Percentiles rank a stretch among this genome's conserved stretches.
These are phyloP conservation scores for Lordiphosa mommai DNA, from an alignment of 1,140 invertebrate species.

Conservation along the genomic window DNA sequence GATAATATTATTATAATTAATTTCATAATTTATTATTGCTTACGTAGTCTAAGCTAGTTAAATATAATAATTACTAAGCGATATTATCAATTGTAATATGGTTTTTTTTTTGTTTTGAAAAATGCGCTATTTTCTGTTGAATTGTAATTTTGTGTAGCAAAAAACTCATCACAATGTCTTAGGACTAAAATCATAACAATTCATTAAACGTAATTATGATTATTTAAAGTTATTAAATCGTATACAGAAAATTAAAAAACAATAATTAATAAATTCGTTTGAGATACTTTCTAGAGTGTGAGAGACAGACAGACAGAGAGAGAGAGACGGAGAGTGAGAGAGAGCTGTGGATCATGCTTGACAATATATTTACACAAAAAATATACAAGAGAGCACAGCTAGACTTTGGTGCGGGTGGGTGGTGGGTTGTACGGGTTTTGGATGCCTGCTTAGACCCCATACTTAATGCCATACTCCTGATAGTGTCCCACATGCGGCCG, in stretches of 20 bases:
- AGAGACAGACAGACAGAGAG: conserved; percentile 18
- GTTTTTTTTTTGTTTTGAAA: conserved; percentile 15
- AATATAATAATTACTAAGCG: conserved; percentile 45
- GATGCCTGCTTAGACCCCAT: conserved; percentile 63
- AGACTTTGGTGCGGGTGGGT: conserved; percentile 4
- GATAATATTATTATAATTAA: conserved; percentile 52
- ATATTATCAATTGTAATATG: conserved; percentile 42
- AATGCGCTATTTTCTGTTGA: conserved; percentile 35
- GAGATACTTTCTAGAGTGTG: neutral
- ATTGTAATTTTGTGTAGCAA: conserved; percentile 37
- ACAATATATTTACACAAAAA: conserved; percentile 61
- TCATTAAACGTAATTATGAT: neutral
- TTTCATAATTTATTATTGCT: conserved; percentile 75
- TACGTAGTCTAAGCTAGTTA: conserved; percentile 65
- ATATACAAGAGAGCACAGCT: conserved; percentile 74
- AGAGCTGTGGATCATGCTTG: conserved; percentile 61
- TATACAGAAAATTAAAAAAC: conserved; percentile 18
- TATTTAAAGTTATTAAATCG: neutral
- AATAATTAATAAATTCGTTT: conserved; percentile 5
- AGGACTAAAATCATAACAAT: conserved; percentile 7
- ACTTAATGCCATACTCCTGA: conserved; percentile 79
- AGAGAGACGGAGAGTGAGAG: conserved; percentile 45
- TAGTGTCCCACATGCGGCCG: conserved; percentile 77
- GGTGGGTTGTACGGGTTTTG: neutral
- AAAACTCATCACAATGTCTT: conserved; percentile 61